Evolutionary conservation across 1,140 invertebrate species (phyloP), one percentile per base, ranked within the genome.

Genomic region (Oryzaephilus surinamensis): DNA sequence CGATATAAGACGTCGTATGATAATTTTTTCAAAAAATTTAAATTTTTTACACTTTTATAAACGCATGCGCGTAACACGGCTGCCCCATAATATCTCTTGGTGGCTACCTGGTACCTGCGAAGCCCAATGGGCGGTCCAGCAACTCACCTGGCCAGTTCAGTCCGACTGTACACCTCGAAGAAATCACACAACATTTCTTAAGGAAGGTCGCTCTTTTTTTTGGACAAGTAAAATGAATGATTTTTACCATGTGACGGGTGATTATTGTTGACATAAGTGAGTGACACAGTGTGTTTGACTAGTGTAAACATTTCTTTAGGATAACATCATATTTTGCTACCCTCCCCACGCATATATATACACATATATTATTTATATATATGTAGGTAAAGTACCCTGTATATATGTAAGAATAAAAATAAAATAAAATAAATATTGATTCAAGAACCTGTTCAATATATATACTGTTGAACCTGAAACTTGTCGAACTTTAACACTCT

Each of bases 121-220:
- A n/a, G n/a, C n/a, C n/a, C n/a, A n/a, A n/a, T 44, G 42, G 37
- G 42, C 42, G 36, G 42, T 44, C 42, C 42, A 36, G 42, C 32
- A 24, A 37, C 41, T 32, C 26, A 42, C 40, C 29, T 42, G 32
- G 24, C 40, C 32, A 37, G 32, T 36, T 38, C 42, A 44, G 42
- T 44, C 28, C 37, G 34, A 44, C 26, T 27, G 29, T 26, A 44
- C 36, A 44, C 20, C 42, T 44, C 42, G 31, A 27, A 26, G 24
- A 18, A 21, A 29, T 28, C 29, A 31, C 36, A 38, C 27, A 19
- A 19, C 36, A 31, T n/a, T n/a, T n/a, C n/a, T n/a, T n/a, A n/a
- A n/a, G 27, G 28, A 27, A 38, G 36, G 36, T 38, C 36, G 29
- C 14, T 38, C 36, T 38, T n/a, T n/a, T n/a, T n/a, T n/a, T 38